Evolutionary conservation across 1,140 invertebrate genomes (phyloP).

Genomic region (Drosophila ohnishii): DNA sequence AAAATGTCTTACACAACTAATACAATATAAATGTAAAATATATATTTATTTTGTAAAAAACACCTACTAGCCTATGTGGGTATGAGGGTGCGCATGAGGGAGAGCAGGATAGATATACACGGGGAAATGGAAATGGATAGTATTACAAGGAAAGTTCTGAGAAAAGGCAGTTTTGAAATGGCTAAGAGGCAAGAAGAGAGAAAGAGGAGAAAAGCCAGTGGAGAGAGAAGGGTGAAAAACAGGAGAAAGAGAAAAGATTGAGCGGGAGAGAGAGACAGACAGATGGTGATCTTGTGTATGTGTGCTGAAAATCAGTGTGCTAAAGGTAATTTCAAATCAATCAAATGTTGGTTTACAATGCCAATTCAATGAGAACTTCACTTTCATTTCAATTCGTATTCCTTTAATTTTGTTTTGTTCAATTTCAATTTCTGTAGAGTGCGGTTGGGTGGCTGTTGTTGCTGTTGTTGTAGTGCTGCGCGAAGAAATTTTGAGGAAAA

Average conservation of each 20-base stretch:
- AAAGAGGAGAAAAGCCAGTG: neutral
- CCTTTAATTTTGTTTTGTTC: conserved; percentile 16
- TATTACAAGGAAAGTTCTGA: neutral
- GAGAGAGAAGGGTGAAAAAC: neutral
- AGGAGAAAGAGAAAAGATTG: neutral
- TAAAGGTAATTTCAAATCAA: conserved; percentile 56
- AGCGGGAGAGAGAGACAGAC: neutral
- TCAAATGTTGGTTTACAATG: conserved; percentile 42
- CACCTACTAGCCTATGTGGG: conserved; percentile 61
- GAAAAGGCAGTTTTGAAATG: conserved; percentile 3
- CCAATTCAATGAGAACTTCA: conserved; percentile 44
- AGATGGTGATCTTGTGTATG: conserved; percentile 17
- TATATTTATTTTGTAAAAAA: conserved; percentile 48
- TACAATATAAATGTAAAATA: conserved; percentile 57
- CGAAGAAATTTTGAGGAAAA: conserved; percentile 33
- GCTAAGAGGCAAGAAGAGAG: neutral
- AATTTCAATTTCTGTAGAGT: conserved; percentile 17
- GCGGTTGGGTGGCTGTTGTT: conserved; percentile 30
- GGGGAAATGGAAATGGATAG: conserved; percentile 8
- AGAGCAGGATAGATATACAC: conserved; percentile 7
- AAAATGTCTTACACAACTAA: conserved; percentile 61
- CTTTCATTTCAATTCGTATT: conserved; percentile 34
- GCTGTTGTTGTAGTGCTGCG: conserved; percentile 41
- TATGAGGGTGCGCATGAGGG: conserved; percentile 36
- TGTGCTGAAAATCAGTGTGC: conserved; percentile 54